Percentiles rank a stretch among this genome's conserved stretches.
phyloP scores from a whole-genome alignment of 1,140 invertebrate genomes.

The Bombyx mori region ASM3026992v2 NC_085118.1:16491001-16491500 shows the following conservation, averaged over 20 bases:
- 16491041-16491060: too few species aligned
- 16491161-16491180: slow-evolving; percentile 71
- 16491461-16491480: too few species aligned
- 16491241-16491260: slow-evolving; percentile 29
- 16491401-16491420: slow-evolving; percentile 15
- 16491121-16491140: slow-evolving; percentile 68
- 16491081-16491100: too few species aligned
- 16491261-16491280: slow-evolving; percentile 68
- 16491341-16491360: slow-evolving; percentile 31
- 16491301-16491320: slow-evolving; percentile 71
- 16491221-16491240: slow-evolving; percentile 57
- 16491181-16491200: slow-evolving; percentile 72
- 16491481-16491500: slow-evolving; percentile 14
- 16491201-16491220: slow-evolving; percentile 69
- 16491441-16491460: too few species aligned
- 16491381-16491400: slow-evolving; percentile 32
- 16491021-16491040: too few species aligned
- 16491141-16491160: slow-evolving; percentile 72
- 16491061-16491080: too few species aligned
- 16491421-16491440: too few species aligned
- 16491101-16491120: background rate
- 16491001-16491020: too few species aligned
- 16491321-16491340: slow-evolving; percentile 45
- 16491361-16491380: slow-evolving; percentile 35
- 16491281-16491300: slow-evolving; percentile 69